Evolutionary conservation across 2,888 invertebrate species (phyloP).

Genomic region (Drosophila mimica): DNA sequence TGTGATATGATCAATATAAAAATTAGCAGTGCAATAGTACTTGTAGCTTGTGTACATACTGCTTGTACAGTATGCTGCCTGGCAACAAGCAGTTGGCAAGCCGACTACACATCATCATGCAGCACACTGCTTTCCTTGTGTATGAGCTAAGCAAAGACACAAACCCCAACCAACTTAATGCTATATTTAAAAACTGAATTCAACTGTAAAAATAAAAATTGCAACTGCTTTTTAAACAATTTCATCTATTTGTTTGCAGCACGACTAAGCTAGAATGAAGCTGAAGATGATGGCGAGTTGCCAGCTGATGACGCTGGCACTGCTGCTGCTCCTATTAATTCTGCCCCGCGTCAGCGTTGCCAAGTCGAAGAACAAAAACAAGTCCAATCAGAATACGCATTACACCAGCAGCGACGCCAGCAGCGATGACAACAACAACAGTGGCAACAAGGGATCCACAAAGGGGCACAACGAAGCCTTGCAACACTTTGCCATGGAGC

Average conservation of each 20-base stretch:
- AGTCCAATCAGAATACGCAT: slow-evolving; percentile 64
- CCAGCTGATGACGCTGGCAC: slow-evolving; percentile 28
- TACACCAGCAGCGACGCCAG: slow-evolving; percentile 46
- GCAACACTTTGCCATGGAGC: slow-evolving; percentile 96
- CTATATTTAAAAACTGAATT: not conserved
- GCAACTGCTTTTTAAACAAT: not conserved
- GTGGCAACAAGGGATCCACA: slow-evolving; percentile 46
- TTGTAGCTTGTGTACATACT: not conserved
- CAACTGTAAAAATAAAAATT: not conserved
- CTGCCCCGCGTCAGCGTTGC: slow-evolving; percentile 47
- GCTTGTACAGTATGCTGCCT: not conserved
- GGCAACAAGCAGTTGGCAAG: not conserved
- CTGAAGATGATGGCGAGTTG: slow-evolving; percentile 32
- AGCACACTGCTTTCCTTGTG: not conserved
- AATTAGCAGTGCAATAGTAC: not conserved
- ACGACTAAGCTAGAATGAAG: slow-evolving; percentile 39
- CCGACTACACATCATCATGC: not conserved
- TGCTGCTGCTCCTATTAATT: slow-evolving; percentile 53
- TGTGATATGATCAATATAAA: not conserved
- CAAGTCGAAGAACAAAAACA: slow-evolving; percentile 85
- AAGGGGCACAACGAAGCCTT: slow-evolving; percentile 54
- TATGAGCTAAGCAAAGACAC: not conserved
- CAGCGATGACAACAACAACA: slow-evolving; percentile 1
- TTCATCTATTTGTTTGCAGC: slow-evolving; percentile 30
- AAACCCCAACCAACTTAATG: not conserved